phyloP scores from a whole-genome alignment of 2,113 vertebrate species.

The Cryptoleucopteryx plumbea region DNA sequence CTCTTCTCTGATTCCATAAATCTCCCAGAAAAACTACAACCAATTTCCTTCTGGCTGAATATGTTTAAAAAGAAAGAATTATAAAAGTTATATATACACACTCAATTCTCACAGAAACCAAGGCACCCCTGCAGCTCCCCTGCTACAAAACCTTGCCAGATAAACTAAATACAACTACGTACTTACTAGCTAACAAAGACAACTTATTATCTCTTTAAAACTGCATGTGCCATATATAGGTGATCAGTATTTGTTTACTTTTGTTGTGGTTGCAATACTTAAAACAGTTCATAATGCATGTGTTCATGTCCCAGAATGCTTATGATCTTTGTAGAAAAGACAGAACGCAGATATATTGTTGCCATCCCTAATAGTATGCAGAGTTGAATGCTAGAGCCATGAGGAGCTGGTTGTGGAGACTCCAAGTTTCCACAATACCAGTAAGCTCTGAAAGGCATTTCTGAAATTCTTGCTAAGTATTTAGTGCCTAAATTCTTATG shows the following conservation, averaged over 20 bases:
- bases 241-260: not conserved
- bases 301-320: not conserved
- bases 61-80: not conserved
- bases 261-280: not conserved
- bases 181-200: not conserved
- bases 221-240: not conserved
- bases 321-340: not conserved
- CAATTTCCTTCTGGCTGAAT: not conserved
- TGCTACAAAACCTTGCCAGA: not conserved
- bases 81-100: not conserved
- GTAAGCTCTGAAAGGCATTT: not conserved
- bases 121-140: not conserved
- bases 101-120: not conserved
- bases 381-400: not conserved
- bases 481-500: not conserved
- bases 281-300: not conserved
- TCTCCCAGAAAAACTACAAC: not conserved
- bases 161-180: not conserved
- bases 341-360: not conserved
- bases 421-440: not conserved
- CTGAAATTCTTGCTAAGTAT: not conserved
- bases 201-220: not conserved
- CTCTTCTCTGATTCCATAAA: not conserved
- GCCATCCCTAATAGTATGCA: not conserved
- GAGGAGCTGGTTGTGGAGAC: not conserved